Conservation (phyloP, 2,797 vertebrate genomes). For the Sebastes dallii region DNA sequence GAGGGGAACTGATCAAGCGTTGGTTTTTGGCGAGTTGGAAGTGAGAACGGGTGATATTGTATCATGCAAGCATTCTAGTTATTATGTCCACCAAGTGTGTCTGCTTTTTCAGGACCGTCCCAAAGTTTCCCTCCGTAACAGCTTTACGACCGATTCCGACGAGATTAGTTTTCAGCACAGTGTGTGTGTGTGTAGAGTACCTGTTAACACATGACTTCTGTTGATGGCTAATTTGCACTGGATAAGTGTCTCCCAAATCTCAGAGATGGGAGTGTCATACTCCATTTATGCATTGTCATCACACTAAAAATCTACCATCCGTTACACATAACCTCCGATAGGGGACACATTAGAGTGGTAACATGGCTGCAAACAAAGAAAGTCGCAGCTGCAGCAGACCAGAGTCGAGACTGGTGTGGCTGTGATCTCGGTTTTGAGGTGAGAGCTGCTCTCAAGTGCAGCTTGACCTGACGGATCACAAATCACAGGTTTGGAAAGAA, state of each 20-base stretch:
- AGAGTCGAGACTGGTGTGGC: conserved; percentile 1
- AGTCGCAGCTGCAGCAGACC: conserved; percentile 2
- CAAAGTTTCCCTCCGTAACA: not conserved
- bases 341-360: conserved; percentile 8
- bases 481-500: not conserved
- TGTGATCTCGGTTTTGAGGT: conserved; percentile 30
- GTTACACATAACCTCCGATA: conserved; percentile 21
- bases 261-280: conserved; percentile 34
- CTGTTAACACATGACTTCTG: conserved; percentile 48
- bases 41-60: too few species aligned
- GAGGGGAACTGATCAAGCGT: too few species aligned
- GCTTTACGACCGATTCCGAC: not conserved
- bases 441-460: not conserved
- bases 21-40: too few species aligned
- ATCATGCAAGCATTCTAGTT: not conserved
- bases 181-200: conserved; percentile 6
- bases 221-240: conserved; percentile 41
- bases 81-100: not conserved
- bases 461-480: not conserved
- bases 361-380: conserved; percentile 18
- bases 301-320: conserved; percentile 41
- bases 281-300: conserved; percentile 51
- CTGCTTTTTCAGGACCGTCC: not conserved
- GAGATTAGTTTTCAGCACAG: conserved; percentile 4
- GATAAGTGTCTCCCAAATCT: conserved; percentile 38